phyloP scores from a whole-genome alignment of 2,113 vertebrate genomes.

The Hiodon tergisus region DNA sequence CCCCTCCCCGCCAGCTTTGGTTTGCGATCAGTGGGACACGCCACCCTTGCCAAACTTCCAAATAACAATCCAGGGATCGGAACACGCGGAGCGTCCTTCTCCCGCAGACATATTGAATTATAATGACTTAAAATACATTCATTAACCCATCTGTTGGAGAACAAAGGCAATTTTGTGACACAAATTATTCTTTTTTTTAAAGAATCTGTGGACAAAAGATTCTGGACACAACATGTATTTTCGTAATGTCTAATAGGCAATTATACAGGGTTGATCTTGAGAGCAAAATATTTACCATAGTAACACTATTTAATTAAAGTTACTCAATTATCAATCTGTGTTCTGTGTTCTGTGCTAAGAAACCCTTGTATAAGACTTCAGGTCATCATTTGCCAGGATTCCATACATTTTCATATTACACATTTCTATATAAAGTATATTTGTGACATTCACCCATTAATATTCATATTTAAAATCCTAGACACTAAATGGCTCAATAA shows the following conservation, averaged over 20 bases:
- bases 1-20: not conserved
- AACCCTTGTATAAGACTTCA: not conserved
- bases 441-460: not conserved
- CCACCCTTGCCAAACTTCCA: not conserved
- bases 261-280: slow-evolving; percentile 4
- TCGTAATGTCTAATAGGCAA: slow-evolving; percentile 1
- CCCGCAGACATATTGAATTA: not conserved
- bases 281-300: not conserved
- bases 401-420: too few species aligned
- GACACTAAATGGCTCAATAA: not conserved
- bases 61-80: too few species aligned
- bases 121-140: not conserved
- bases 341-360: slow-evolving; percentile 2
- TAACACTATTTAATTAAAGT: slow-evolving; percentile 11
- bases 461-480: not conserved
- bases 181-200: not conserved
- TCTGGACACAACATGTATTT: not conserved
- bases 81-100: not conserved
- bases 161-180: slow-evolving; percentile 7
- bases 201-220: not conserved
- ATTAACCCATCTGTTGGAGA: slow-evolving; percentile 2
- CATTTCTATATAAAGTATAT: too few species aligned
- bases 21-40: not conserved
- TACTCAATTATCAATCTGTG: not conserved
- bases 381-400: not conserved